phyloP scores from a whole-genome alignment of 2,888 invertebrate genomes.

The Eupithecia tripunctaria region DNA sequence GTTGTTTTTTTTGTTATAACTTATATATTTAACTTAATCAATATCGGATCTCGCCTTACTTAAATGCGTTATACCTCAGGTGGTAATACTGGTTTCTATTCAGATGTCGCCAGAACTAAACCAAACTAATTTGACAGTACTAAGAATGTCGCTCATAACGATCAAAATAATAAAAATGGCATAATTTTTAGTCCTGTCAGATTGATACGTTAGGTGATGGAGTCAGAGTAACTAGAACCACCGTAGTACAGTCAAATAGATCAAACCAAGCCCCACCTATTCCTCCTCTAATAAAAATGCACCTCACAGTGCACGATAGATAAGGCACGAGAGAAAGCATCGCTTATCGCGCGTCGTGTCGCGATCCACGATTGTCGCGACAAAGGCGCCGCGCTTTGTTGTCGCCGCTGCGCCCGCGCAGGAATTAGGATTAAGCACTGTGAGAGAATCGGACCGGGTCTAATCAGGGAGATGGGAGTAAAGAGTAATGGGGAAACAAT shows the following conservation, averaged over 20 bases:
- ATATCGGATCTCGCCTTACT: too few relatives aligned
- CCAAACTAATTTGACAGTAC: too few relatives aligned
- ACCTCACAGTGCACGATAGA: conserved; percentile 43
- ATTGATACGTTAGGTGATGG: too few relatives aligned
- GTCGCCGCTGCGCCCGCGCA: conserved; percentile 48
- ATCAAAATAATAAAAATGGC: too few relatives aligned
- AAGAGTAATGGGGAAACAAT: not conserved
- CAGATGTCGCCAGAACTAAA: too few relatives aligned
- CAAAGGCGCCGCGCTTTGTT: conserved; percentile 70
- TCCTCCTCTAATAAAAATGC: conserved; percentile 43
- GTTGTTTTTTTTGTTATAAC: too few relatives aligned
- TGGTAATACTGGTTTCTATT: too few relatives aligned
- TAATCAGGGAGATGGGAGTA: conserved; percentile 5
- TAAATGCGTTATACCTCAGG: too few relatives aligned
- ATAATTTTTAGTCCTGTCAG: too few relatives aligned
- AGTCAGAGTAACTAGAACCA: not conserved
- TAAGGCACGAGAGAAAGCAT: conserved; percentile 58
- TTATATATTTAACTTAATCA: too few relatives aligned
- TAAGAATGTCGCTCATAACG: too few relatives aligned
- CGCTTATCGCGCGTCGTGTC: conserved; percentile 58
- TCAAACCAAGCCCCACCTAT: not conserved
- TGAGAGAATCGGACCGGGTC: not conserved
- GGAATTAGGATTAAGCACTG: conserved; percentile 8
- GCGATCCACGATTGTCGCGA: conserved; percentile 62
- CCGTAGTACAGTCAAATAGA: not conserved